Evolutionary conservation across 2,797 vertebrate genomes (phyloP), one percentile per base, ranked within the genome.

Genomic region (Siniperca undulata): DNA sequence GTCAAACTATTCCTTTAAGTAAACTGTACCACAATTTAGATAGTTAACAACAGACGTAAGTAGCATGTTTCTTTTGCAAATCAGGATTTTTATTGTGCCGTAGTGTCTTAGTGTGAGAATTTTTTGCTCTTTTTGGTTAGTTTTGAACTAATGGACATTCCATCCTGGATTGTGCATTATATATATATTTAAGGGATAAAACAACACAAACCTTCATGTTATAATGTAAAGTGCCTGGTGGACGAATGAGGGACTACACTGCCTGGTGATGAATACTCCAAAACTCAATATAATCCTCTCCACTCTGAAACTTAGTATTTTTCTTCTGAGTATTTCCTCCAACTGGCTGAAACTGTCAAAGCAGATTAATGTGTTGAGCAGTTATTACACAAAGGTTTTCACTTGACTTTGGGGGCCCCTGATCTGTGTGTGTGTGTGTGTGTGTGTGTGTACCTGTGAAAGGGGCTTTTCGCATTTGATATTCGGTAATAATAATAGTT

Each of bases 351-450:
- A 80, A 68, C 77, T 87, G 82, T 81, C 81, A 66, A 5, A 30
- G 76, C 38, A 46, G 76, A 85, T 90, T 74, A 84, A 53, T 62
- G 61, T 73, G 34, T 50, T 52, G 42, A 77, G 77, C 58, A 44
- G 48, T 82, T 77, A 69, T 70, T 58, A 48, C 44, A 66, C 74
- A 74, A 48, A 85, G 62, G 52, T 61, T 71, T 72, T 85, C 40
- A 59, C 62, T 64, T 48, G 20, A 40, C 62, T 3, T 70, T 19
- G 19, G 52, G 78, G 80, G 74, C 10, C 53, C 60, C 46, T 60
- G n/a, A 13, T 86, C 20, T 78, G 7, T 81, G 48, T 80, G 40
- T 69, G 2, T 64, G 24, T 30, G 50, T 52, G 50, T 74, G 59
- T 62, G 66, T 76, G 61, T 81, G 46, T 64, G 40, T 52, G 20